phyloP scores from a whole-genome alignment of 2,113 vertebrate genomes.

The Rhegmatorhina hoffmannsi region DNA sequence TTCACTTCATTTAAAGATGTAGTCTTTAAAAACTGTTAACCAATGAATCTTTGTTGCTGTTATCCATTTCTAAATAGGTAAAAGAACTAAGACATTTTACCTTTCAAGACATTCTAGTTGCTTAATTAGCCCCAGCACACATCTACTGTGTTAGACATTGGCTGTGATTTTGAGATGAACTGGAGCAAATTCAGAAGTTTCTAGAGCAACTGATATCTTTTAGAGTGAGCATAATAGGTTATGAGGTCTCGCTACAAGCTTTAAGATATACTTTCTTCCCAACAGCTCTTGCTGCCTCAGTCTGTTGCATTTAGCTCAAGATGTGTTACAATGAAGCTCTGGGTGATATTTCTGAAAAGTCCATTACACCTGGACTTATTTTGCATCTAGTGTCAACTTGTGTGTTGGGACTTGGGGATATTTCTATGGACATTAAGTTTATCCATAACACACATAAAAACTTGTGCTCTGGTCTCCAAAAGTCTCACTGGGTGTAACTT shows the following conservation, averaged over 20 bases:
- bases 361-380: background rate
- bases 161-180: background rate
- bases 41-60: background rate
- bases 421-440: background rate
- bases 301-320: background rate
- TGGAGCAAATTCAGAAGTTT: background rate
- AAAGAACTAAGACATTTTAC: background rate
- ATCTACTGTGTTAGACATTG: background rate
- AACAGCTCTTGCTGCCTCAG: background rate
- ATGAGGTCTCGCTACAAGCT: background rate
- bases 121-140: background rate
- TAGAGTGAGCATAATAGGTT: background rate
- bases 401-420: background rate
- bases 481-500: conserved; percentile 26
- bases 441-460: background rate
- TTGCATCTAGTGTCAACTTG: background rate
- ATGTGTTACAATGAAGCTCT: background rate
- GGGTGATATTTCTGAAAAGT: background rate
- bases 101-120: background rate
- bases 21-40: background rate
- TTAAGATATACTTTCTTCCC: background rate
- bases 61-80: background rate
- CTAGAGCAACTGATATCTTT: background rate
- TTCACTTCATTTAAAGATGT: background rate
- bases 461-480: background rate